Conservation (phyloP, 2,797 vertebrate species). For the Sciurus vulgaris region DNA sequence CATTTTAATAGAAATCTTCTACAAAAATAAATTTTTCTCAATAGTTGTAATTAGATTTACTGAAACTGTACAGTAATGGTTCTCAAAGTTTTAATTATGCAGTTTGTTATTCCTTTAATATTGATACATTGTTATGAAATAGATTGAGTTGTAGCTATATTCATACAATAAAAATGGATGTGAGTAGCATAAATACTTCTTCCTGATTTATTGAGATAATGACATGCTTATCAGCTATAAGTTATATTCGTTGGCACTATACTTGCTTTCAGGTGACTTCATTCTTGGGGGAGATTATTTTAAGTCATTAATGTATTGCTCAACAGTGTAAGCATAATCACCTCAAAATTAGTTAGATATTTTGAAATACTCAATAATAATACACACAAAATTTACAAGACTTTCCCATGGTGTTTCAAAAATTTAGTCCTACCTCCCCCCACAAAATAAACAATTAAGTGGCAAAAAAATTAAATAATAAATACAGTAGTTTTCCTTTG, state of each 20-base stretch:
- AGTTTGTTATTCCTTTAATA: neutral
- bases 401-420: neutral
- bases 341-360: conserved; percentile 4
- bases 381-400: neutral
- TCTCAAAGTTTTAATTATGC: neutral
- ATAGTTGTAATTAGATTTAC: neutral
- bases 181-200: neutral
- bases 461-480: neutral
- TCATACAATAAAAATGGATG: neutral
- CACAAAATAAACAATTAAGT: neutral
- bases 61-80: neutral
- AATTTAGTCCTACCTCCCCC: rapidly evolving
- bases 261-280: neutral
- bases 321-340: neutral
- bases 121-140: neutral
- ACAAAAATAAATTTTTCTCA: neutral
- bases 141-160: neutral
- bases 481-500: neutral
- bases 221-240: neutral
- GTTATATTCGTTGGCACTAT: neutral
- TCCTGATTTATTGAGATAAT: neutral
- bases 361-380: neutral
- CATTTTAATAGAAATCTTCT: neutral
- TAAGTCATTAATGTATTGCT: neutral
- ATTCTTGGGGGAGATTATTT: neutral